phyloP scores from a whole-genome alignment of 2,113 vertebrate species.

The Alosa alosa region DNA sequence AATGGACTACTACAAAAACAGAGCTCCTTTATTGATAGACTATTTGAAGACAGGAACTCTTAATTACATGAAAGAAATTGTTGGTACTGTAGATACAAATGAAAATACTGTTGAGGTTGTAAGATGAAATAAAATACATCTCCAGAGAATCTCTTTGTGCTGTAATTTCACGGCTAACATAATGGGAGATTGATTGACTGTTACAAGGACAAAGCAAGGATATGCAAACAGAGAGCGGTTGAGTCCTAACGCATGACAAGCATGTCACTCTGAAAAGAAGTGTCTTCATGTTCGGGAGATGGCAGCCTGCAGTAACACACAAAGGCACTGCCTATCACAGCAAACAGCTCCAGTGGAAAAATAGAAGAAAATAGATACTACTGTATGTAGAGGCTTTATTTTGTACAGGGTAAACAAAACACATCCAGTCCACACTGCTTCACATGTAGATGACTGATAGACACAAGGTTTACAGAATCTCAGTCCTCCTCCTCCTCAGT shows the following conservation, averaged over 20 bases:
- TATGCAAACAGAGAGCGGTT: background rate
- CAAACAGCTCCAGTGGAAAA: background rate
- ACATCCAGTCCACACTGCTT: background rate
- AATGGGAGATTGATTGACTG: background rate
- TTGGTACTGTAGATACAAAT: background rate
- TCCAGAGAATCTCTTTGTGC: background rate
- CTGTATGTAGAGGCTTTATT: background rate
- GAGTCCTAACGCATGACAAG: background rate
- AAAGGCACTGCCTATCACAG: slow-evolving; percentile 4
- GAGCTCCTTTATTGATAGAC: background rate
- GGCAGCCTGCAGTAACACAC: background rate
- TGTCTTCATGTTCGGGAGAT: background rate
- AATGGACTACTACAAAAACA: background rate
- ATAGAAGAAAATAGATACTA: background rate
- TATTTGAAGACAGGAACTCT: background rate
- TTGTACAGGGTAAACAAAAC: background rate
- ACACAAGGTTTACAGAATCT: background rate
- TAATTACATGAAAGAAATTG: background rate
- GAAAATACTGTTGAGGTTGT: background rate
- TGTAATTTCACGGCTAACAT: slow-evolving; percentile 2
- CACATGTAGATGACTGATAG: background rate
- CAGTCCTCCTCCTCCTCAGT: background rate
- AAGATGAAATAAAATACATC: background rate
- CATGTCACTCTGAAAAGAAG: slow-evolving; percentile 2
- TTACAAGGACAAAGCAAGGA: slow-evolving; percentile 12